These are phyloP conservation scores for Agapetus fuscipes DNA, from an alignment of 2,888 invertebrate species.

Conservation along the genomic window DNA sequence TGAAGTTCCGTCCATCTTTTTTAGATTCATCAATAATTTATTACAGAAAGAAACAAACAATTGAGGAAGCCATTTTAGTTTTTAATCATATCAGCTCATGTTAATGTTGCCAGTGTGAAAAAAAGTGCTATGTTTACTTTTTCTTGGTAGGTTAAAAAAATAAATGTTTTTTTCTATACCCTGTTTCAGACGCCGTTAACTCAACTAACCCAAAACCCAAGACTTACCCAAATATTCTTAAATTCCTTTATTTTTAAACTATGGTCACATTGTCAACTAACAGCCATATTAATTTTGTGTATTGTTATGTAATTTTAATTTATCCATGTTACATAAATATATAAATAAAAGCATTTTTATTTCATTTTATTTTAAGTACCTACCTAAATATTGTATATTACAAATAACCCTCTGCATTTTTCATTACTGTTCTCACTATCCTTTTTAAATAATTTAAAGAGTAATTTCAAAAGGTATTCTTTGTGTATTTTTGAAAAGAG, in stretches of 20 bases:
- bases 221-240: constrained; percentile 14
- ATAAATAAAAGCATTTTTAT: too few species aligned
- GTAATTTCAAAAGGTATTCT: too few species aligned
- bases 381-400: too few species aligned
- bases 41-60: not conserved
- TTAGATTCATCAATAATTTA: not conserved
- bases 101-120: not conserved
- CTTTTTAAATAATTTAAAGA: too few species aligned
- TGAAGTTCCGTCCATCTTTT: not conserved
- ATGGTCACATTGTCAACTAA: too few species aligned
- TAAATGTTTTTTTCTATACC: constrained; percentile 7
- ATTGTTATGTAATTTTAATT: constrained; percentile 1
- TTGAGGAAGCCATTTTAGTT: not conserved
- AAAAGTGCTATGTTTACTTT: not conserved
- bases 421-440: too few species aligned
- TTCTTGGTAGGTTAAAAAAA: not conserved
- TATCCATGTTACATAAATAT: too few species aligned
- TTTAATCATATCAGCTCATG: not conserved
- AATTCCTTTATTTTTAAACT: too few species aligned
- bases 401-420: too few species aligned
- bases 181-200: constrained; percentile 40
- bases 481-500: too few species aligned
- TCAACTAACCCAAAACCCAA: constrained; percentile 12
- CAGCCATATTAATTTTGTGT: too few species aligned
- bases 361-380: too few species aligned